These are phyloP conservation scores for Tyto alba DNA, from an alignment of 2,113 vertebrate genomes.

Conservation along the genomic window DNA sequence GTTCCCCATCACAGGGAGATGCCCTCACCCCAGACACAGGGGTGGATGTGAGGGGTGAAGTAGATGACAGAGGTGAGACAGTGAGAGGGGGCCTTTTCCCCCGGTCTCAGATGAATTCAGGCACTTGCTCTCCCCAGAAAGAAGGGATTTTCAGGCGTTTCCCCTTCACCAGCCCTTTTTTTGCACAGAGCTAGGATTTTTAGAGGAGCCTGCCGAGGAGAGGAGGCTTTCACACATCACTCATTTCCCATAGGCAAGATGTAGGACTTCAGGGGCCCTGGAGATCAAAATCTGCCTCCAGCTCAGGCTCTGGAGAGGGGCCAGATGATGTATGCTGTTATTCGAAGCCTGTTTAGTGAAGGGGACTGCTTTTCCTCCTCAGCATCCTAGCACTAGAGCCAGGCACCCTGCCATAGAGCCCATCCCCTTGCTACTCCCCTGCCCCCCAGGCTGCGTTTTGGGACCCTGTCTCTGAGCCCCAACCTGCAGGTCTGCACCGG, in stretches of 20 bases:
- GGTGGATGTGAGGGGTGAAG: background rate
- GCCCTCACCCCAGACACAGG: background rate
- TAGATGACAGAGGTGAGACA: background rate
- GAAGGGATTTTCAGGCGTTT: background rate
- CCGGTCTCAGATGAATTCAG: background rate
- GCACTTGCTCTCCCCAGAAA: background rate
- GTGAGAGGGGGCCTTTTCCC: background rate
- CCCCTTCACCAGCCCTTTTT: background rate
- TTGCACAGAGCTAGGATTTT: background rate
- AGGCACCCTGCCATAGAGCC: background rate
- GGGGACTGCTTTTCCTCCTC: background rate
- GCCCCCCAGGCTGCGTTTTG: background rate
- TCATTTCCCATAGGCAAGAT: background rate
- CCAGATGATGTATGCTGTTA: background rate
- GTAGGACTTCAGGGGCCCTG: background rate
- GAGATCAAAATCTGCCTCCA: background rate
- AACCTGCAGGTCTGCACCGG: background rate
- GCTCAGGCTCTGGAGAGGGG: background rate
- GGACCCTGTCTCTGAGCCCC: rapidly evolving
- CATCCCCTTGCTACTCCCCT: rapidly evolving
- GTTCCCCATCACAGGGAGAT: background rate
- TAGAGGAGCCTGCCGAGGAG: background rate
- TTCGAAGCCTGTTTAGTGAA: background rate
- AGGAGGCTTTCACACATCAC: background rate
- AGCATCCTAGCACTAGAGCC: background rate